Percentiles rank a stretch among this genome's conserved stretches.
Conservation (phyloP, 2,797 vertebrate genomes). For the Sternarchorhynchus goeldii region DNA sequence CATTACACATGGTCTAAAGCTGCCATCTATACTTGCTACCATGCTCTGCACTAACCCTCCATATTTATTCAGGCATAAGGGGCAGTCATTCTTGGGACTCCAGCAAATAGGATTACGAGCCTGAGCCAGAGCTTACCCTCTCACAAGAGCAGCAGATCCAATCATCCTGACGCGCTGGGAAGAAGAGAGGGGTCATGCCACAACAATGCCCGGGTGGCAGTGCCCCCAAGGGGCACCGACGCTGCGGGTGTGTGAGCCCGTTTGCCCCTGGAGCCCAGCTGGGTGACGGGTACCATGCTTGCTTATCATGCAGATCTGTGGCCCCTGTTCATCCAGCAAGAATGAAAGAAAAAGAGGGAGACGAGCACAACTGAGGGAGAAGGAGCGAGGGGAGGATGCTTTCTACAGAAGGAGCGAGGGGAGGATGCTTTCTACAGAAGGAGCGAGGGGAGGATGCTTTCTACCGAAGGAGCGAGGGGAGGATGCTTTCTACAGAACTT, state of each 20-base stretch:
- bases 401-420: neutral
- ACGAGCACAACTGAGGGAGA: slow-evolving; percentile 1
- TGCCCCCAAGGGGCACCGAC: slow-evolving; percentile 35
- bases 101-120: slow-evolving; percentile 58
- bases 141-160: slow-evolving; percentile 50
- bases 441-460: too few relatives aligned
- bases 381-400: slow-evolving; percentile 12
- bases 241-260: slow-evolving; percentile 46
- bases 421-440: neutral
- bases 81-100: slow-evolving; percentile 45
- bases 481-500: neutral
- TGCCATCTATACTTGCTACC: slow-evolving; percentile 37
- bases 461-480: neutral
- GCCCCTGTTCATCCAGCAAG: slow-evolving; percentile 30
- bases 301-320: slow-evolving; percentile 52
- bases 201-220: slow-evolving; percentile 32
- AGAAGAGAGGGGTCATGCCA: slow-evolving; percentile 55
- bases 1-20: slow-evolving; percentile 34
- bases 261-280: slow-evolving; percentile 52
- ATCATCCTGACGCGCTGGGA: slow-evolving; percentile 53
- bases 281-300: slow-evolving; percentile 50
- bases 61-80: slow-evolving; percentile 46
- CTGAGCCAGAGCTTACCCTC: slow-evolving; percentile 23
- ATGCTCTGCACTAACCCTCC: slow-evolving; percentile 21
- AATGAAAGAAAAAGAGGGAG: slow-evolving; percentile 9